Conservation (phyloP, 2,888 invertebrate species). For the Torymus texanus region DNA sequence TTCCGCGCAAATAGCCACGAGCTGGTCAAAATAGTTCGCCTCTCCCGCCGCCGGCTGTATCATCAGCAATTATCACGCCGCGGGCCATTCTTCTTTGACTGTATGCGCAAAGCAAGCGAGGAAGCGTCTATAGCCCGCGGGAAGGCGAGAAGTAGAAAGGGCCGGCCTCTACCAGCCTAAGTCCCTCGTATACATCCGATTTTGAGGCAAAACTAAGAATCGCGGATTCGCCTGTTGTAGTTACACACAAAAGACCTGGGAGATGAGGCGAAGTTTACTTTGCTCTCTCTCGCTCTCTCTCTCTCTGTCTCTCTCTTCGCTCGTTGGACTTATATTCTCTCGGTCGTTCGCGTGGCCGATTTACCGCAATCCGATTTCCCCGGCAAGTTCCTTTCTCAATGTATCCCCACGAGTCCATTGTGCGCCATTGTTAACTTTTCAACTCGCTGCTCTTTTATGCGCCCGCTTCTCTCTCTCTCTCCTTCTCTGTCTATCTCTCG, state of each 20-base stretch:
- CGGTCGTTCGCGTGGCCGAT: conserved; percentile 40
- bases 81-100: no score
- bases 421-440: conserved; percentile 46
- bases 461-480: background rate
- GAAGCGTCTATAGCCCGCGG: no score
- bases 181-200: background rate
- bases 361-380: conserved; percentile 44
- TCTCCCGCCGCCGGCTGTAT: no score
- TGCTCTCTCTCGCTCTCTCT: background rate
- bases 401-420: conserved; percentile 34
- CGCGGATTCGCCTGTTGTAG: conserved; percentile 12
- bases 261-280: conserved; percentile 17
- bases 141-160: no score
- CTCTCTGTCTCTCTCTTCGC: background rate
- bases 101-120: no score
- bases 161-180: background rate
- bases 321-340: conserved; percentile 19
- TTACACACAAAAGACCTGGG: conserved; percentile 2
- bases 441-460: conserved; percentile 31
- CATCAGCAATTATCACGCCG: no score
- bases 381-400: conserved; percentile 26
- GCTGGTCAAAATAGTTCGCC: no score
- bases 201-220: conserved; percentile 9
- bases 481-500: background rate
- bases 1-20: no score